Base-by-base conservation (phyloP, 2,113 vertebrate genomes). In the Mustela lutreola region DNA sequence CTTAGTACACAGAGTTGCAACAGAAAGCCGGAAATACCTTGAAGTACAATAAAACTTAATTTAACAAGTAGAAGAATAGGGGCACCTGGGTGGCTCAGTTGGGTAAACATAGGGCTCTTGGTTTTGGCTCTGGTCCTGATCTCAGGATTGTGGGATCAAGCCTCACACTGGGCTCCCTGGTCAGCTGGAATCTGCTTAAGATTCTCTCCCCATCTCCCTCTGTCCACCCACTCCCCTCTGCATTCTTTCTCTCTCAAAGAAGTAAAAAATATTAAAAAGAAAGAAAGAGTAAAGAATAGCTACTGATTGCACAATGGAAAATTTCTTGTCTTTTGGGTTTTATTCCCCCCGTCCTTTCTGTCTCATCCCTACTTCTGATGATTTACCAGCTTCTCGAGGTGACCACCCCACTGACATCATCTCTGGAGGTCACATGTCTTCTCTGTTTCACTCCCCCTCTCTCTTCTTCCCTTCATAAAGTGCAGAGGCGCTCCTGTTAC, bases 1-100 rank as follows among this genome's bases (percentile, higher is more conserved):
- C 42, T 95, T 11, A 31, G 53, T 65, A 42, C 42, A 92, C 82
- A 84, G 48, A 80, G 73, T 93, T 97, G 81, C 83, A 39, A 89
- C 95, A 96, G 82, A 95, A 62, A 96, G 75, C 33, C 4, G 11
- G 89, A 93, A 67, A 58, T 93, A 56, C 15, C 75, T 91, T 79
- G 28, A 89, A 86, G 19, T 78, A 50, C 26, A 85, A 48, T 10
- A 78, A 45, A 86, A 75, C 24, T 87, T 86, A 75, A 31, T 87
- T 95, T 87, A 89, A 85, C 63, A 56, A 84, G n/a, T 1, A 53
- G 60, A 36, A 70, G 19, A 36, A 70, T 70, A 70, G 67, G 33
- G 67, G 67, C 33, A n/a, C 33, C 67, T 70, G 16, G 67, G 33
- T 70, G 33, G 67, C 67, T 33, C 65, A 67, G 65, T 67, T 31